These are phyloP conservation scores for Typhlichthys subterraneus DNA, from an alignment of 2,797 vertebrate species.

Conservation along the genomic window DNA sequence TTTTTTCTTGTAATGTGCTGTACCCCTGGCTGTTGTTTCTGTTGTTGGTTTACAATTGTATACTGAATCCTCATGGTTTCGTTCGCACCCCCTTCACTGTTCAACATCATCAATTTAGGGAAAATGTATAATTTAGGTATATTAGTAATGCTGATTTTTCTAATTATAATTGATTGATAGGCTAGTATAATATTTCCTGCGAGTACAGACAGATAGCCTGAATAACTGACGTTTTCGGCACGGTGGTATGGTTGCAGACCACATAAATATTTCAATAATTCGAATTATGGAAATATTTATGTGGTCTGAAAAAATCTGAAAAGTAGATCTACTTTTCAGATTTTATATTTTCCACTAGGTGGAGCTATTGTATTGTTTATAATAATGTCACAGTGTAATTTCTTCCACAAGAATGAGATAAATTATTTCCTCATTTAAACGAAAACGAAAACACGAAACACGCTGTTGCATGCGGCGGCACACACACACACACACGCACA, in stretches of 20 bases:
- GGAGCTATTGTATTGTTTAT: conserved; percentile 27
- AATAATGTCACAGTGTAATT: not conserved
- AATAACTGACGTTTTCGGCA: too few species aligned
- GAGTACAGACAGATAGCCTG: too few species aligned
- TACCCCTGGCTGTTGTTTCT: not conserved
- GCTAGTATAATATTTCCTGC: too few species aligned
- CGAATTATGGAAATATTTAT: too few species aligned
- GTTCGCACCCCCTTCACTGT: not conserved
- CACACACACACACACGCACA: not conserved
- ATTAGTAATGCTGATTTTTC: too few species aligned
- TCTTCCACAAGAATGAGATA: too few species aligned
- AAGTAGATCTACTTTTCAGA: not conserved
- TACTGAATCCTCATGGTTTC: not conserved
- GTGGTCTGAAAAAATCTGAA: too few species aligned
- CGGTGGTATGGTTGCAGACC: too few species aligned
- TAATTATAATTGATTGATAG: too few species aligned
- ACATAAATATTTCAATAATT: not conserved
- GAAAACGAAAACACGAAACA: not conserved
- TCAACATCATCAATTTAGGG: not conserved
- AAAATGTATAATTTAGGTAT: too few species aligned
- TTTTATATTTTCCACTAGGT: conserved; percentile 27
- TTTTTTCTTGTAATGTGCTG: too few species aligned
- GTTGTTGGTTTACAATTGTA: not conserved
- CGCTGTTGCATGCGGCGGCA: not conserved
- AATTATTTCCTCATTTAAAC: too few species aligned